Evolutionary conservation across 2,113 vertebrate species (phyloP), one percentile per base, ranked within the genome.

Genomic region (Phaethornis superciliosus): DNA sequence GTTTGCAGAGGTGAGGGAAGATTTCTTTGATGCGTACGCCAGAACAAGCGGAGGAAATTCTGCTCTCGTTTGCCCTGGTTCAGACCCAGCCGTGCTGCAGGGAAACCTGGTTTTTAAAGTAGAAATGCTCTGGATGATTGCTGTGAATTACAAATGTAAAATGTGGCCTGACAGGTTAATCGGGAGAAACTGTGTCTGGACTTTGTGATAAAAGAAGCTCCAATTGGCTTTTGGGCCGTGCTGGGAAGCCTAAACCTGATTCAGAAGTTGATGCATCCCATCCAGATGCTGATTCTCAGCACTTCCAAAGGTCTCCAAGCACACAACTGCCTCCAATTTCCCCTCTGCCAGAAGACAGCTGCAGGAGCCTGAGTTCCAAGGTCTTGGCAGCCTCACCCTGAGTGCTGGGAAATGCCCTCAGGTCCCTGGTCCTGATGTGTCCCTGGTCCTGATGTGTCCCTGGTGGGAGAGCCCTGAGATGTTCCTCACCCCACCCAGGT

Each of bases 251-350:
- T 11, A 6, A 40, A 11, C 27, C 27, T 9, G 71, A 33, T 27
- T 52, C 46, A 10, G 12, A 76, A 77, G 23, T 30, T 21, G 26
- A 37, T 0, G 4, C 0, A 0, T 54, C 22, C 32, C 26, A 3
- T 0, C 33, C 1, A 4, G 32, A n/a, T 1, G 10, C 27, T 2
- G 7, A 10, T 11, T 22, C 35, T 46, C 30, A 8, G n/a, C 5
- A 44, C 35, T 22, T 32, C 63, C 27, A 27, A n/a, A 59, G 49
- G 30, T 69, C 24, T 49, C n/a, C 35, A 7, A 42, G 86, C 12
- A 2, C 37, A 40, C 6, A 8, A 4, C 55, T 24, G 63, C 26
- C 69, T 24, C 75, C 0, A 0, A 3, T 46, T 13, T 44, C 14
- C 26, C 40, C 30, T 24, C 46, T 27, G n/a, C 33, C 35, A 28